Conservation (phyloP, 1,140 invertebrate species). For the Bicyclus anynana region DNA sequence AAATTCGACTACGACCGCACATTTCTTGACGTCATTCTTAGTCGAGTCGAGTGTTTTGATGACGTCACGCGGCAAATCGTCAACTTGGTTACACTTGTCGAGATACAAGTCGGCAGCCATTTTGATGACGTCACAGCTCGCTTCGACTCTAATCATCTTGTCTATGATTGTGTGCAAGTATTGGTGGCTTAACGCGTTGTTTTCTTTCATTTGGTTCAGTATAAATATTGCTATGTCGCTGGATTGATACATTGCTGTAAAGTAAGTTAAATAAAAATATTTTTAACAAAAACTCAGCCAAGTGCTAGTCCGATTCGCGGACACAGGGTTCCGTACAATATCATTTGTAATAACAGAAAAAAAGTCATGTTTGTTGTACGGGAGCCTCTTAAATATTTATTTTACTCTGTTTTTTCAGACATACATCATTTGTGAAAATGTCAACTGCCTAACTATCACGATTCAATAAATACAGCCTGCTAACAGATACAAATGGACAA, state of each 20-base stretch:
- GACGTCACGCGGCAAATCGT: conserved; percentile 4
- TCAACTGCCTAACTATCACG: too few species aligned
- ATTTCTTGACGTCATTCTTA: conserved; percentile 2
- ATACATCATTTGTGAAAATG: too few species aligned
- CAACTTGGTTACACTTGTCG: conserved; percentile 15
- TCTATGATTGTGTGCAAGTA: conserved; percentile 19
- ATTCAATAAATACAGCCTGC: too few species aligned
- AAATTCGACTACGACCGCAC: conserved; percentile 7
- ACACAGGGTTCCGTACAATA: too few species aligned
- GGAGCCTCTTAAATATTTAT: too few species aligned
- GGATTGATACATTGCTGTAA: conserved; percentile 16
- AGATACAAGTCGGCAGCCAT: conserved; percentile 21
- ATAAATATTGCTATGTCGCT: conserved; percentile 26
- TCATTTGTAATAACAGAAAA: too few species aligned
- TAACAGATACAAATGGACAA: too few species aligned
- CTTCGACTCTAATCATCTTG: conserved; percentile 11
- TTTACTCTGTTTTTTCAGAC: too few species aligned
- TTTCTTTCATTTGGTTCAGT: conserved; percentile 23
- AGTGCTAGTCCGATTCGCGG: too few species aligned
- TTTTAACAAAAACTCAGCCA: too few species aligned
- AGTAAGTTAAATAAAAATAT: too few species aligned
- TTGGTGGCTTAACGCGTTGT: conserved; percentile 24
- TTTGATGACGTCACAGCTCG: conserved; percentile 14
- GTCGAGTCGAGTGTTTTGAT: not conserved
- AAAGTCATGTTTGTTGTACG: too few species aligned